Base-by-base conservation (phyloP, 2,888 invertebrate species). In the Tinea trinotella region DNA sequence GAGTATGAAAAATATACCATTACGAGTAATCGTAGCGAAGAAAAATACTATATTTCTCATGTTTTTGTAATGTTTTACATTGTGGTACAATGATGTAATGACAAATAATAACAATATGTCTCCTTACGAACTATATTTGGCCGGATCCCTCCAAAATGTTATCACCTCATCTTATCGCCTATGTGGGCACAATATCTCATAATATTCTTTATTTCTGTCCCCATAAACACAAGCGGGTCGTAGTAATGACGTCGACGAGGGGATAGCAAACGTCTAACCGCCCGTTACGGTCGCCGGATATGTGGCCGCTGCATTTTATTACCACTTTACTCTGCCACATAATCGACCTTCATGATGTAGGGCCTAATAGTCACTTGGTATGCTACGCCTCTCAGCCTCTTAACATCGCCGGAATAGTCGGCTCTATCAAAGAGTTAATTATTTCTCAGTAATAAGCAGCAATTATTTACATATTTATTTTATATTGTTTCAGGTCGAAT, bases 401-500 rank as follows among this genome's bases (percentile, higher is more conserved):
- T 40, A 15, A 40, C 40, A 17, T 40, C 12, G 40, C 3, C 13
- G 12, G 40, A 13, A 15, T 13, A 17, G 3, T 12, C 12, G 40
- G 13, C 13, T 40, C 1, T 40, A 9, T 40, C 40, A 40, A 40
- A 40, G 40, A 13, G 40, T 40, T 40, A 40, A 40, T 40, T 40
- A 13, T 40, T 12, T 2, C 6, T 12, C 17, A 30, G 30, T 6
- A 40, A 3, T 40, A 40, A 17, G 15, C 36, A 36, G 10, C 10
- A 36, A 36, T 36, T 36, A 13, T 36, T n/a, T n/a, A 10, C 3
- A 36, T 4, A 4, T 6, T 4, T 17, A 12, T 40, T 50, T 55
- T 57, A 57, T 15, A 46, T 81, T 80, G 77, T 88, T 87, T 1
- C 76, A 92, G 90, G 89, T 92, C 62, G 91, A 92, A 75, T 89